Evolutionary conservation across 2,888 invertebrate species (phyloP), one percentile per base, ranked within the genome.

Genomic region (Spodoptera picta): DNA sequence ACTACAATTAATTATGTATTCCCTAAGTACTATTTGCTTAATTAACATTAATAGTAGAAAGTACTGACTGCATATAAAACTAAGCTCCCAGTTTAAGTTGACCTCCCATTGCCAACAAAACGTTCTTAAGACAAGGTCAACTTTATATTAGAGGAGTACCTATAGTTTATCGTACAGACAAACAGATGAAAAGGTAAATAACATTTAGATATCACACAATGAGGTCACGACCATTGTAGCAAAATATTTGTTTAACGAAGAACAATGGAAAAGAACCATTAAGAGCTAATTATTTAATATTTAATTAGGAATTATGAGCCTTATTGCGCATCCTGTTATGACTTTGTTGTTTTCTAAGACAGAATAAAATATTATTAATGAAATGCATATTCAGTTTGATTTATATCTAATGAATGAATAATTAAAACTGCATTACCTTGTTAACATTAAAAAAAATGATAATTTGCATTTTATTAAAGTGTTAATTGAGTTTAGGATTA

Each of bases 181-280:
- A 66, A 67, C 61, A 64, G 48, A 64, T 64, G 71, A 61, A 57
- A 65, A 52, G 67, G 77, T 69, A 85, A 84, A 85, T 66, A 82
- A 54, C 69, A 57, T 65, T 83, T 85, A 85, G 57, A 66, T 53
- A 69, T 36, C 69, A 72, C 61, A 73, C 51, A 82, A 80, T 74
- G 81, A 80, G 85, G 82, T 84, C 86, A 85, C 71, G 84, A 83
- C 69, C 85, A 75, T 44, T 62, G 60, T 56, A 73, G 73, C 60
- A 78, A 81, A 85, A 85, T 81, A 85, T 85, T 85, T 83, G 70
- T 70, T 49, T 23, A 78, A 54, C 73, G 77, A 1, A 77, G 79
- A 84, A 85, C 85, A 85, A 81, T 85, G 80, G 79, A 83, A 77
- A 57, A 56, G 27, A 44, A 54, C 42, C 24, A 53, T 67, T 31